These are phyloP conservation scores for Alsophila aescularia DNA, from an alignment of 2,888 invertebrate species.

Conservation along the genomic window DNA sequence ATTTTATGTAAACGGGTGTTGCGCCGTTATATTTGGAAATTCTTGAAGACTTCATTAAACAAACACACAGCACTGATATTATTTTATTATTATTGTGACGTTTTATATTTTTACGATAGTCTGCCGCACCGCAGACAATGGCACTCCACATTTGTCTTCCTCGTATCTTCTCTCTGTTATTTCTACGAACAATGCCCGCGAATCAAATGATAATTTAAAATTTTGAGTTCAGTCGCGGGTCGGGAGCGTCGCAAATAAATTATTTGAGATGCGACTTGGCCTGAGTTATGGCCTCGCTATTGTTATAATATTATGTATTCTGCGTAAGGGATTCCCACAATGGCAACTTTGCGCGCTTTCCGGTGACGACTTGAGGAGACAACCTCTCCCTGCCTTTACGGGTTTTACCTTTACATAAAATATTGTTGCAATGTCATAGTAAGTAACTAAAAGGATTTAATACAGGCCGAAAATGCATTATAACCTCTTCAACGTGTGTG, in stretches of 20 bases:
- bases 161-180: slow-evolving; percentile 60
- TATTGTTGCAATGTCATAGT: no score
- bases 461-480: no score
- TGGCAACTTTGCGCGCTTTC: slow-evolving; percentile 27
- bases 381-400: neutral
- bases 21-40: neutral
- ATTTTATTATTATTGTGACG: slow-evolving; percentile 1
- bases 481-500: no score
- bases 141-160: slow-evolving; percentile 67
- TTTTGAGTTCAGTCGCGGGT: slow-evolving; percentile 39
- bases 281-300: slow-evolving; percentile 48
- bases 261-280: slow-evolving; percentile 56
- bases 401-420: slow-evolving; percentile 8
- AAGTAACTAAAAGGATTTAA: no score
- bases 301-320: slow-evolving; percentile 26
- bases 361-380: slow-evolving; percentile 10
- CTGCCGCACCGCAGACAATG: slow-evolving; percentile 69
- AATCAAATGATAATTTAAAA: slow-evolving; percentile 74
- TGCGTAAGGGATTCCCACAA: slow-evolving; percentile 21
- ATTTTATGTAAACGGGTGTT: no score
- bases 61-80: slow-evolving; percentile 14
- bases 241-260: slow-evolving; percentile 49
- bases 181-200: slow-evolving; percentile 61
- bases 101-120: slow-evolving; percentile 65
- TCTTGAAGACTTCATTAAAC: slow-evolving; percentile 4